A percentile compares a stretch with the other conserved stretches of the same genome.
phyloP scores from a whole-genome alignment of 2,113 vertebrate genomes.

The Nycticryphes semicollaris region DNA sequence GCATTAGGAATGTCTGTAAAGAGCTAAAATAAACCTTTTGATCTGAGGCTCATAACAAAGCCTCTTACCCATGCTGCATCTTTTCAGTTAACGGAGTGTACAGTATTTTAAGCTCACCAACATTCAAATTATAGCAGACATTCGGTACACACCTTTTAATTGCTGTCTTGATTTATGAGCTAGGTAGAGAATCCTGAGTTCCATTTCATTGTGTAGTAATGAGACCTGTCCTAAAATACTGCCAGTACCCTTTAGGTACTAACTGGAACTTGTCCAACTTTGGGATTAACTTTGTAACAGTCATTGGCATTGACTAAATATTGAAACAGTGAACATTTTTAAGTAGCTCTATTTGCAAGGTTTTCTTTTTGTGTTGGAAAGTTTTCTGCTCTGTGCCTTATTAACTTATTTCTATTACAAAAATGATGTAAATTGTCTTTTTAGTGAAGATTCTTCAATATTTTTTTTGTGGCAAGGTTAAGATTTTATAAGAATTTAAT shows the following conservation, averaged over 20 bases:
- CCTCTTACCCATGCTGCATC: neutral
- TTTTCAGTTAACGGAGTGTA: neutral
- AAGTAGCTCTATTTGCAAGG: neutral
- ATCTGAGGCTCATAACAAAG: neutral
- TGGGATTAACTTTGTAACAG: neutral
- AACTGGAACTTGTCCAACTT: neutral
- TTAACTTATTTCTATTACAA: neutral
- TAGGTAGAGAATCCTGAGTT: neutral
- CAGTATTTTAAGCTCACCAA: neutral
- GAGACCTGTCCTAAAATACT: neutral
- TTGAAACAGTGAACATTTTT: neutral
- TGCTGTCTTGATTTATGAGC: neutral
- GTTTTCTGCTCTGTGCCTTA: neutral
- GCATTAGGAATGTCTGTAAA: neutral
- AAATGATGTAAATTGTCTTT: neutral
- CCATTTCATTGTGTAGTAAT: neutral
- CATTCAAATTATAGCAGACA: neutral
- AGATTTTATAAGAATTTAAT: neutral
- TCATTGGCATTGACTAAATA: neutral
- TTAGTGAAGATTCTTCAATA: neutral
- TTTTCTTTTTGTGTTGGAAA: neutral
- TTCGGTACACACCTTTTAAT: neutral
- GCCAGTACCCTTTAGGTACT: neutral
- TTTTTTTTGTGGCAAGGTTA: neutral
- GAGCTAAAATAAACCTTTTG: neutral